Conservation (phyloP, 2,888 invertebrate species). For the Calameuta idolon region DNA sequence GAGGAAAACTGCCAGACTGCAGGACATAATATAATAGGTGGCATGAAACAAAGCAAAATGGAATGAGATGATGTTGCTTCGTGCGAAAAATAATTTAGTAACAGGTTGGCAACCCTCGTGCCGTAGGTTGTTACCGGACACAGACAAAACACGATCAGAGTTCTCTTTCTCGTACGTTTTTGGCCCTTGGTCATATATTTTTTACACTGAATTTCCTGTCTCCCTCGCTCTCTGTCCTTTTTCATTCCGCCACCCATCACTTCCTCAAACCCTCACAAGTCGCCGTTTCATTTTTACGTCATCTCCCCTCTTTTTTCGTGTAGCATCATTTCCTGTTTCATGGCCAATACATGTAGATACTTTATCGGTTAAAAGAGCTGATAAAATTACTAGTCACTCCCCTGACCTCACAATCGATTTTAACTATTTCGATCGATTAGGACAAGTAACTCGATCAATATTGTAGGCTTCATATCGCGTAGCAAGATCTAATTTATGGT, state of each 20-base stretch:
- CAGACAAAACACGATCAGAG: constrained; percentile 12
- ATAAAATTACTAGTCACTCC: constrained; percentile 12
- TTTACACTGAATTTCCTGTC: constrained; percentile 8
- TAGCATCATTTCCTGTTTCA: constrained; percentile 14
- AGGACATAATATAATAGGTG: neutral
- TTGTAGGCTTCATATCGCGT: neutral
- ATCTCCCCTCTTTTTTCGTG: constrained; percentile 3
- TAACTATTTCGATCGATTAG: neutral
- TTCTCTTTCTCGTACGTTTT: constrained; percentile 6
- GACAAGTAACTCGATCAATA: neutral
- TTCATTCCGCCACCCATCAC: neutral
- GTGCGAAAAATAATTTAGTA: constrained; percentile 2
- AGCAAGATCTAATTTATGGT: constrained; percentile 2
- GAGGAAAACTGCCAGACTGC: neutral
- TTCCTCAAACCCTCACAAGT: neutral
- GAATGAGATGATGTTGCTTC: neutral
- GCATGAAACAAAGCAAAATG: neutral
- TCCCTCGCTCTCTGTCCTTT: constrained; percentile 6
- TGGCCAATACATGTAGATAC: constrained; percentile 2
- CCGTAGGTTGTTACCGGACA: neutral
- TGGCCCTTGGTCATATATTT: neutral
- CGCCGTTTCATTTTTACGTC: neutral
- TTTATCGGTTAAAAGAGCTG: constrained; percentile 18
- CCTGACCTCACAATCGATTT: neutral
- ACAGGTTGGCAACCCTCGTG: neutral